Evolutionary conservation across 2,888 invertebrate genomes (phyloP).

Genomic region (Cephalotes varians): DNA sequence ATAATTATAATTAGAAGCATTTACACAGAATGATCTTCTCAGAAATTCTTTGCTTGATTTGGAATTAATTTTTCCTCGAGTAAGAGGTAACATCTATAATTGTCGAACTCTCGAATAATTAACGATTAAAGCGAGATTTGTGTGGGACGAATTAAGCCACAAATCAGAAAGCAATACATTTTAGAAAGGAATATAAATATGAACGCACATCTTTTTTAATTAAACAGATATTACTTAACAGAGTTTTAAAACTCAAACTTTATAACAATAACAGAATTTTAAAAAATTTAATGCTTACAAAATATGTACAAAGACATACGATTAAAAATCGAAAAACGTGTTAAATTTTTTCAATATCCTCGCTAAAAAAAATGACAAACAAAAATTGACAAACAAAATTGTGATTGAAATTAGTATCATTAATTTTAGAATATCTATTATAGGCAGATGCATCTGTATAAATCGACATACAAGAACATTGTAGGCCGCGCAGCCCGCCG

Average conservation of each 20-base stretch:
- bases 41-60: background rate
- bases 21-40: background rate
- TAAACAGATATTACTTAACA: background rate
- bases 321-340: background rate
- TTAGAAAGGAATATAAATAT: background rate
- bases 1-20: background rate
- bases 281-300: background rate
- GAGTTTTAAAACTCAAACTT: background rate
- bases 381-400: background rate
- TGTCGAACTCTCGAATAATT: background rate
- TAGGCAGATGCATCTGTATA: conserved; percentile 9
- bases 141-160: background rate
- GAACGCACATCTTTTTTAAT: background rate
- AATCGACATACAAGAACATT: conserved; percentile 34
- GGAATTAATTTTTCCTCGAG: background rate
- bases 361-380: background rate
- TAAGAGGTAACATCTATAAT: background rate
- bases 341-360: background rate
- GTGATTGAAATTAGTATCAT: background rate
- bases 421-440: background rate
- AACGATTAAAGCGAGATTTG: background rate
- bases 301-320: background rate
- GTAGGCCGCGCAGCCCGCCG: conserved; percentile 42
- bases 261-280: background rate
- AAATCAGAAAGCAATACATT: too few relatives aligned